A percentile compares a stretch with the other conserved stretches of the same genome.
phyloP scores from a whole-genome alignment of 2,888 invertebrate species.

The Apomyelois bistriatella region DNA sequence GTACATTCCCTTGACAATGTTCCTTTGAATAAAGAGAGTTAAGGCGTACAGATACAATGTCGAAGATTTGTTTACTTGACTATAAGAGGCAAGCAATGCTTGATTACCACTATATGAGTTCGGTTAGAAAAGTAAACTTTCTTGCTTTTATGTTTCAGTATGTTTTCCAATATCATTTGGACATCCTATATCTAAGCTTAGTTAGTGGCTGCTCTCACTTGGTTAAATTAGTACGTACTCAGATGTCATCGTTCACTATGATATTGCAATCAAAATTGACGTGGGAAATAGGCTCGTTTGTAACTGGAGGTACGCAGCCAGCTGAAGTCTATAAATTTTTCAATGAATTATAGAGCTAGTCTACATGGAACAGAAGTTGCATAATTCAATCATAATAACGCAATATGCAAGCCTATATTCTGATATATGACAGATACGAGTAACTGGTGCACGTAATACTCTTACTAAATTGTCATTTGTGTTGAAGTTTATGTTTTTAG shows the following conservation, averaged over 20 bases:
- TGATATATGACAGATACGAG: slow-evolving; percentile 23
- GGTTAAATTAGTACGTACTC: slow-evolving; percentile 68
- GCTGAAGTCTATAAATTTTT: slow-evolving; percentile 66
- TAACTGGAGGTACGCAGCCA: slow-evolving; percentile 51
- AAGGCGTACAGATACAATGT: slow-evolving; percentile 74
- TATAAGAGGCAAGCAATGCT: slow-evolving; percentile 61
- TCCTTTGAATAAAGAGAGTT: slow-evolving; percentile 77
- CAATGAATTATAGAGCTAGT: slow-evolving; percentile 66
- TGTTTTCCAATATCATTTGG: slow-evolving; percentile 38
- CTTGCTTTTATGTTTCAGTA: slow-evolving; percentile 44
- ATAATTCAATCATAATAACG: slow-evolving; percentile 66
- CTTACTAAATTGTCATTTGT: slow-evolving; percentile 16
- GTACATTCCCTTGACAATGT: slow-evolving; percentile 77
- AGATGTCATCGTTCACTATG: slow-evolving; percentile 73
- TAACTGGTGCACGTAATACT: slow-evolving; percentile 2
- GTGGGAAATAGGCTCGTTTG: slow-evolving; percentile 78
- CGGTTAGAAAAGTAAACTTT: slow-evolving; percentile 57
- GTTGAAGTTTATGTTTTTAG: no score
- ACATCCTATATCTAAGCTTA: slow-evolving; percentile 47
- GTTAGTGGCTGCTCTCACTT: slow-evolving; percentile 56
- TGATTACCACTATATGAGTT: slow-evolving; percentile 50
- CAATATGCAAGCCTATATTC: slow-evolving; percentile 28
- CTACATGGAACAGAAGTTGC: slow-evolving; percentile 48
- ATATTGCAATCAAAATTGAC: slow-evolving; percentile 76
- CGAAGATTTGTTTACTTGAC: slow-evolving; percentile 73